Base-by-base conservation (phyloP, 2,888 invertebrate genomes). In the Sclerodermus sp. region DNA sequence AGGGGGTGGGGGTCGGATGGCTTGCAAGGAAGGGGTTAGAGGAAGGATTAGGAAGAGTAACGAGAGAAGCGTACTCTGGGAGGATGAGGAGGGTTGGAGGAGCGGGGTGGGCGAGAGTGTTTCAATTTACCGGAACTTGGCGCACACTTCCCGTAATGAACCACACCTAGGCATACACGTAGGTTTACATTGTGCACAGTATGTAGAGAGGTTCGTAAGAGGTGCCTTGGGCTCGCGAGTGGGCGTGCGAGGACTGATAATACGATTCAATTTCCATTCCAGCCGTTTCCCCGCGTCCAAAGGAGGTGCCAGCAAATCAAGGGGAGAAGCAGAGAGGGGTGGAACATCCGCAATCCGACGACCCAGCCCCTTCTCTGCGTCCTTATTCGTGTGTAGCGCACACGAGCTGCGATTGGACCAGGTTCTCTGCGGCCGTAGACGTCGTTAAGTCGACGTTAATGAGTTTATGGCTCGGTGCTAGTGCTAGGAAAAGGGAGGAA, bases 91-190 rank as follows among this genome's bases (percentile, higher is more conserved):
- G 23, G 8, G 23, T 3, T 5, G 23, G 23, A 23, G 23, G 23
- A 8, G 38, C 45, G 45, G 41, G 15, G 50, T 49, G 44, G 48
- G 37, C 50, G 55, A 44, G 46, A 23, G 47, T 53, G 53, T 58
- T 58, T 64, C 58, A 60, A 63, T 55, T 58, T 57, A 49, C 55
- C 54, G 42, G 49, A 64, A 63, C 55, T 63, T 60, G 40, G 49
- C 38, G 57, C 56, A 60, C 62, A 63, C 53, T 63, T 50, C 50
- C 41, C 55, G 58, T 66, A 66, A 64, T 59, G 58, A 66, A 64
- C 55, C 58, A 30, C 40, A 23, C 43, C 50, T 50, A 50, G 30
- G 42, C 32, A 42, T 34, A 18, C 49, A 45, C 29, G 42, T 31
- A 23, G 23, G 23, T 23, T 23, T 23, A 23, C 23, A 23, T 23